Evolutionary conservation across 2,113 vertebrate genomes (phyloP).

Genomic region (Solea senegalensis): DNA sequence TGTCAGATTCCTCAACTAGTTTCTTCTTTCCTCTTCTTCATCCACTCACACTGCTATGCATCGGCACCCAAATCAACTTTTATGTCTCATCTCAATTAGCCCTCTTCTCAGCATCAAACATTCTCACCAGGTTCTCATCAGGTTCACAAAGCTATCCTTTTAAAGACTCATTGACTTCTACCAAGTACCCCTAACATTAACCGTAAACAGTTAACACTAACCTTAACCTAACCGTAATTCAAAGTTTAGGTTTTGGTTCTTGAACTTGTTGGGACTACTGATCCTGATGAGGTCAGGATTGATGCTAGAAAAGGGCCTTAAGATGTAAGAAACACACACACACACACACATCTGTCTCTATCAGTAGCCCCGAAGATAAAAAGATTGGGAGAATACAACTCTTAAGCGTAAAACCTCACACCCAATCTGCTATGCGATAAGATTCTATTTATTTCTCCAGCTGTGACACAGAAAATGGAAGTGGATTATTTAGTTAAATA

Average conservation of each 20-base stretch:
- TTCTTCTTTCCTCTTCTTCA: background rate
- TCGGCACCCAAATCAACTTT: conserved; percentile 20
- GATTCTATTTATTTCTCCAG: conserved; percentile 73
- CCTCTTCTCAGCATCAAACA: conserved; percentile 15
- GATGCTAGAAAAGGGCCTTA: background rate
- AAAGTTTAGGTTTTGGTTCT: no score
- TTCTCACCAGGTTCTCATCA: conserved; percentile 1
- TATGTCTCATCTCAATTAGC: conserved; percentile 21
- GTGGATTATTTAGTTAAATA: conserved; percentile 72
- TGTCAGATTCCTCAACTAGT: background rate
- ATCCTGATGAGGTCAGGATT: background rate
- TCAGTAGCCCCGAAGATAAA: conserved; percentile 49
- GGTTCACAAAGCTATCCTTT: no score
- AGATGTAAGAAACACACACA: background rate
- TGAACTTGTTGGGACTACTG: no score
- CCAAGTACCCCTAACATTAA: no score
- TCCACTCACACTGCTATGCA: conserved; percentile 1
- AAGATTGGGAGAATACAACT: conserved; percentile 27
- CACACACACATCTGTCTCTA: conserved; percentile 16
- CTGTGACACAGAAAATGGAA: conserved; percentile 68
- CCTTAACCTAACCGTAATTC: no score
- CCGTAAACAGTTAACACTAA: no score
- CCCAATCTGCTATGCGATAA: conserved; percentile 62
- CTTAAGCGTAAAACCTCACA: conserved; percentile 53
- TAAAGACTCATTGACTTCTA: no score